Conservation (phyloP, 2,113 vertebrate species). For the Heptranchias perlo region DNA sequence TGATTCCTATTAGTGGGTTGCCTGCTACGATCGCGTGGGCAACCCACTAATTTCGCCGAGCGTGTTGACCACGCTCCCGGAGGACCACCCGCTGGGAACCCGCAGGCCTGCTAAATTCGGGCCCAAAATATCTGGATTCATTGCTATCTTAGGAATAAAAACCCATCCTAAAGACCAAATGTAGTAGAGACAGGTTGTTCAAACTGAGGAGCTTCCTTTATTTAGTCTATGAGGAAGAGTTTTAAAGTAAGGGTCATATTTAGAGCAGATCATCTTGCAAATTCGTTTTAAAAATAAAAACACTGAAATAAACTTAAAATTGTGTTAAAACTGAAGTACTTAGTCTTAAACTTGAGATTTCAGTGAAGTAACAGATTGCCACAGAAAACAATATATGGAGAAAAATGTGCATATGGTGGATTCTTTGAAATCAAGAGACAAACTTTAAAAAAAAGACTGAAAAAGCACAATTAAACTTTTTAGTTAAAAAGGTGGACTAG, state of each 20-base stretch:
- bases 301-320: neutral
- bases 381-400: neutral
- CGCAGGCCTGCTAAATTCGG: too few species aligned
- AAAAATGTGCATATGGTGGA: neutral
- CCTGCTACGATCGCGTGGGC: too few species aligned
- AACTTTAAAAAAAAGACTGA: too few species aligned
- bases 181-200: neutral
- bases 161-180: neutral
- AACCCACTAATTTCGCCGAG: too few species aligned
- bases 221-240: neutral
- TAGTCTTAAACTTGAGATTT: neutral
- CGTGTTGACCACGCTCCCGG: too few species aligned
- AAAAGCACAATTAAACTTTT: neutral
- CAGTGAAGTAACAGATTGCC: neutral
- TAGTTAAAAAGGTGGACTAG: neutral
- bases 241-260: neutral
- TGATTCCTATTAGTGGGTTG: too few species aligned
- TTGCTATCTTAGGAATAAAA: neutral
- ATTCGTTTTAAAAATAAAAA: too few species aligned
- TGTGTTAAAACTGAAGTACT: neutral
- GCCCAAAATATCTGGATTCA: neutral
- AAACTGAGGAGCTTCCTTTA: neutral
- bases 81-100: too few species aligned
- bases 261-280: neutral
- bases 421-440: neutral